Evolutionary conservation across 2,888 invertebrate species (phyloP).

Genomic region (Tipula vernalis): DNA sequence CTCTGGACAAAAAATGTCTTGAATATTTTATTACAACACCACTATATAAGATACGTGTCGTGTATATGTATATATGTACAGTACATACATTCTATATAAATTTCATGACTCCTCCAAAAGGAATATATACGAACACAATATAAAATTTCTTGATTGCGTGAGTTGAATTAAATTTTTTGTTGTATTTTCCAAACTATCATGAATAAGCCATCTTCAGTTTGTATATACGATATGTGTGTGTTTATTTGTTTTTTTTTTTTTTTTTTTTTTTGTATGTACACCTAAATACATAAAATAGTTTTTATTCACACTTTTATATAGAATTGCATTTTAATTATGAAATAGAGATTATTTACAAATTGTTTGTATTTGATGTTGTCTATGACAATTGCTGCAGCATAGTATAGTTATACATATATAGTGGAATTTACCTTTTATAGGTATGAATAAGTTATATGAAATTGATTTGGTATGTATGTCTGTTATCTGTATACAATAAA

Average conservation of each 20-base stretch:
- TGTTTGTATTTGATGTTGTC: neutral
- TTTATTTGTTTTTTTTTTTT: neutral
- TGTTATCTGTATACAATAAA: neutral
- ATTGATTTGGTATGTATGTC: neutral
- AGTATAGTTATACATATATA: neutral
- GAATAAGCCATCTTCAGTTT: slow-evolving; percentile 1
- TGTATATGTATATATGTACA: neutral
- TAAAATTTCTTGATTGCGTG: neutral
- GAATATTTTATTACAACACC: neutral
- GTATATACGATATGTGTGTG: neutral
- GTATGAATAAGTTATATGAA: neutral
- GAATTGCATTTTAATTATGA: neutral
- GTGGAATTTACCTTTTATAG: neutral
- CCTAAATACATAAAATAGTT: neutral
- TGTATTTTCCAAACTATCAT: neutral
- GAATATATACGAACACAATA: neutral
- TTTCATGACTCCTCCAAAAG: neutral
- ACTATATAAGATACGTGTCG: neutral
- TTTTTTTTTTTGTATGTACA: neutral
- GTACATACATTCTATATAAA: neutral
- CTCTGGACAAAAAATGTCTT: neutral
- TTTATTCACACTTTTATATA: neutral
- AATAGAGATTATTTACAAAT: neutral
- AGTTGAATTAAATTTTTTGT: neutral
- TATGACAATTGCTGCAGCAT: neutral